Conservation (phyloP, 2,888 invertebrate species). For the Xanthostigma xanthostigma region DNA sequence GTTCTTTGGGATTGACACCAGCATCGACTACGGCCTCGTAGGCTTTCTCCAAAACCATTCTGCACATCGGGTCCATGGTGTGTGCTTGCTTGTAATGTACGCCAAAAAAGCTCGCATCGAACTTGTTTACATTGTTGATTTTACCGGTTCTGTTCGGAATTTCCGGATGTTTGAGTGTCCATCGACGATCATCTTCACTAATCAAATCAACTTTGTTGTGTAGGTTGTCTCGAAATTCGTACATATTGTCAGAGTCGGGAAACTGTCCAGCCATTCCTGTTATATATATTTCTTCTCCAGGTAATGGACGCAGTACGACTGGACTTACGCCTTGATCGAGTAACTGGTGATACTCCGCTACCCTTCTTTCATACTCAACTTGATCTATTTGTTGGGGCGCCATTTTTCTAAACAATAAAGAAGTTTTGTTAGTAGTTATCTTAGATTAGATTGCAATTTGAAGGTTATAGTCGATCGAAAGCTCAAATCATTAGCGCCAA, state of each 20-base stretch:
- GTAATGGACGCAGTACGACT: slow-evolving; percentile 26
- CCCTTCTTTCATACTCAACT: too few species aligned
- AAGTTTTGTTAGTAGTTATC: too few species aligned
- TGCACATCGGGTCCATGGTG: slow-evolving; percentile 38
- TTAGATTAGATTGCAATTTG: too few species aligned
- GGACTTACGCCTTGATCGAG: too few species aligned
- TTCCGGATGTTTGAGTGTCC: slow-evolving; percentile 48
- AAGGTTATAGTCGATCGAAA: too few species aligned
- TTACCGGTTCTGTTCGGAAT: slow-evolving; percentile 51
- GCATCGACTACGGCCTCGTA: slow-evolving; percentile 46
- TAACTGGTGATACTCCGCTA: too few species aligned
- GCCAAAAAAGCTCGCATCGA: slow-evolving; percentile 42
- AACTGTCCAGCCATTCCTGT: slow-evolving; percentile 55
- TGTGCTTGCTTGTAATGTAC: slow-evolving; percentile 53
- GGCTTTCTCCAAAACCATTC: slow-evolving; percentile 41
- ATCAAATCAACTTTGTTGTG: slow-evolving; percentile 71
- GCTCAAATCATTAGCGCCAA: too few species aligned
- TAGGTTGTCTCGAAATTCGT: slow-evolving; percentile 53
- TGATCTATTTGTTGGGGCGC: too few species aligned
- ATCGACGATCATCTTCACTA: slow-evolving; percentile 62
- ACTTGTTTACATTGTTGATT: slow-evolving; percentile 33
- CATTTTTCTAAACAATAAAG: too few species aligned
- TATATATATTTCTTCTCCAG: slow-evolving; percentile 50
- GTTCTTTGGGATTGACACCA: slow-evolving; percentile 48
- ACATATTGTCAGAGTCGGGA: slow-evolving; percentile 61